These are phyloP conservation scores for Tragelaphus imberbis DNA, from an alignment of 2,113 vertebrate species.

Conservation along the genomic window DNA sequence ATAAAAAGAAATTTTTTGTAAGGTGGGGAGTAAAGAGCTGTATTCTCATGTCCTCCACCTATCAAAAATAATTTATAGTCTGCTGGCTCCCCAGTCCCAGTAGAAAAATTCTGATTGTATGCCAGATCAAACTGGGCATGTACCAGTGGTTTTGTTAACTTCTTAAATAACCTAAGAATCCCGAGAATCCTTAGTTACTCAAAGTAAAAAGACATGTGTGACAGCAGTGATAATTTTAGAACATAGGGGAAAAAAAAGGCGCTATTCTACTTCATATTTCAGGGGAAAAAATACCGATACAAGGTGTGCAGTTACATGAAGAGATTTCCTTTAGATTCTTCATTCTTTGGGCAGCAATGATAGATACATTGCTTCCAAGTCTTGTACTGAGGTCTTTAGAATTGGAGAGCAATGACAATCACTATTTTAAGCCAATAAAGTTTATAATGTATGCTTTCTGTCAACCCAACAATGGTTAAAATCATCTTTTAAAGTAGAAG, in stretches of 20 bases:
- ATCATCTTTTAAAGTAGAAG: neutral
- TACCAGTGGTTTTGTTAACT: neutral
- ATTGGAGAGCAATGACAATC: neutral
- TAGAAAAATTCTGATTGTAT: neutral
- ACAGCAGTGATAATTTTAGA: neutral
- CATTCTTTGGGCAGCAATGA: neutral
- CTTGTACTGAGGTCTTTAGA: neutral
- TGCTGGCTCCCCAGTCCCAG: neutral
- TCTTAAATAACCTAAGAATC: neutral
- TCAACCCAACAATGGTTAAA: neutral
- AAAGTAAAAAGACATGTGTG: neutral
- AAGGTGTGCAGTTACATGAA: neutral
- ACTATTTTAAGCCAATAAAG: neutral
- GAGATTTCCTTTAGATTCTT: neutral
- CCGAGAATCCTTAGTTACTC: neutral
- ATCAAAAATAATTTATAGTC: neutral
- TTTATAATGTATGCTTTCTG: neutral
- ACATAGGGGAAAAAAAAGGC: neutral
- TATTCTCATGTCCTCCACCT: neutral
- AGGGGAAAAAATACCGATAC: neutral
- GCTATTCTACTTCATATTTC: neutral
- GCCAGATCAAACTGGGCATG: neutral
- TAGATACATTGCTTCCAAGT: neutral
- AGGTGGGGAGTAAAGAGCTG: neutral
- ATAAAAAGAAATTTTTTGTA: neutral